Base-by-base conservation (phyloP, 2,888 invertebrate species). In the Tromatobia lineatoria region DNA sequence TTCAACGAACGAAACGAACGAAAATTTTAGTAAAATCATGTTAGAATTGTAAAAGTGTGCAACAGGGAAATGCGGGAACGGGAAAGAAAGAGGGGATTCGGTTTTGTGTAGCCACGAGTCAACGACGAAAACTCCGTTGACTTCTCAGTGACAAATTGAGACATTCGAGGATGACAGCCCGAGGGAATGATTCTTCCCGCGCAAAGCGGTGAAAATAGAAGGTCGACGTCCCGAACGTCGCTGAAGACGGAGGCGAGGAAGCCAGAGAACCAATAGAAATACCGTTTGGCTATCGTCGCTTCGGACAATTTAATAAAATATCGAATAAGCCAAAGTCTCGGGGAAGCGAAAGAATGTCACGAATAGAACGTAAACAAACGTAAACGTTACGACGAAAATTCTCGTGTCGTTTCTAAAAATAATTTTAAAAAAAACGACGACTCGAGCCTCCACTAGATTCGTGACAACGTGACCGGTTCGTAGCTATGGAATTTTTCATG, bases 311-410 rank as follows among this genome's bases (percentile, higher is more conserved):
- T 18, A 20, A 52, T 18, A 29, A 23, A 18, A 15, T 20, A 70
- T 11, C 29, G 6, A 23, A 15, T 6, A 20, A 54, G n/a, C 18
- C 3, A 15, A 18, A 52, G 38, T 42, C 11, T 20, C 64, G 11
- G 25, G 10, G 8, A 3, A 67, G 4, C 4, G 18, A 73, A 38
- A 59, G 29, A 59, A 59, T 73, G 38, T 45, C 25, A 23, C 57
- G 59, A 73, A 59, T 73, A 45, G 45, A 29, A 47, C 45, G 42
- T 59, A 57, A 73, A 73, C 73, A 73, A 57, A 38, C 70, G 45
- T 59, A 13, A 42, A 25, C 29, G 73, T 13, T 59, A 3, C 29
- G 8, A 23, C n/a, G 42, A 54, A 70, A 20, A 11, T n/a, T 42
- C 23, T 20, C n/a, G 6, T 25, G 73, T 38, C 15, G 25, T 18